Percentiles rank a stretch among this genome's conserved stretches.
phyloP scores from a whole-genome alignment of 2,888 invertebrate species.

The Mechanitis messenoides region DNA sequence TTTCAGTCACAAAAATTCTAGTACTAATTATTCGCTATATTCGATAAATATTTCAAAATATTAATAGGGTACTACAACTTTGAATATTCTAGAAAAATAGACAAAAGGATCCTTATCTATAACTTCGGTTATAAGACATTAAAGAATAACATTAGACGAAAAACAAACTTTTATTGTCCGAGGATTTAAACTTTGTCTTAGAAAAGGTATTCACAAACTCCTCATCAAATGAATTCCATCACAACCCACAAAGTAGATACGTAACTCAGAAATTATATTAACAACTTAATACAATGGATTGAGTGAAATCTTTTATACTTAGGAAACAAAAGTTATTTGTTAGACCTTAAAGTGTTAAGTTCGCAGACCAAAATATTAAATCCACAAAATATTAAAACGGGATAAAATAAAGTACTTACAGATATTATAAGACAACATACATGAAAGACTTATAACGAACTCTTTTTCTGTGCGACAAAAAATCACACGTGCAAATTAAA shows the following conservation, averaged over 20 bases:
- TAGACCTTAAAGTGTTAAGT: not conserved
- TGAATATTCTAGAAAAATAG: too few relatives aligned
- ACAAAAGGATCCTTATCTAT: not conserved
- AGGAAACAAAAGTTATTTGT: constrained; percentile 5
- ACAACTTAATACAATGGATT: not conserved
- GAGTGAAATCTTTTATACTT: not conserved
- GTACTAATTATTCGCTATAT: too few relatives aligned
- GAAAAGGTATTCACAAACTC: not conserved
- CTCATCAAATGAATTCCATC: constrained; percentile 2
- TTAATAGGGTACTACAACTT: too few relatives aligned
- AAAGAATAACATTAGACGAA: not conserved
- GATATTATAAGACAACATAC: too few relatives aligned
- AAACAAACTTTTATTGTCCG: not conserved
- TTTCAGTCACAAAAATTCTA: too few relatives aligned
- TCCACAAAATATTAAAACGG: constrained; percentile 12
- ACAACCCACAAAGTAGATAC: not conserved
- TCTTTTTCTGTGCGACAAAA: constrained; percentile 11
- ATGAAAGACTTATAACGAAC: not conserved
- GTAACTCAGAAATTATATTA: not conserved
- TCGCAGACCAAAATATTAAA: too few relatives aligned
- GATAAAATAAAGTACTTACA: not conserved
- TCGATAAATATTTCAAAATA: too few relatives aligned
- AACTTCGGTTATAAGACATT: not conserved
- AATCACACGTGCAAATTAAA: constrained; percentile 11
- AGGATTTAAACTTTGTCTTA: constrained; percentile 2